A percentile compares a stretch with the other conserved stretches of the same genome.
Evolutionary conservation across 2,888 invertebrate species (phyloP).

Genomic region (Ophonus ardosiacus): DNA sequence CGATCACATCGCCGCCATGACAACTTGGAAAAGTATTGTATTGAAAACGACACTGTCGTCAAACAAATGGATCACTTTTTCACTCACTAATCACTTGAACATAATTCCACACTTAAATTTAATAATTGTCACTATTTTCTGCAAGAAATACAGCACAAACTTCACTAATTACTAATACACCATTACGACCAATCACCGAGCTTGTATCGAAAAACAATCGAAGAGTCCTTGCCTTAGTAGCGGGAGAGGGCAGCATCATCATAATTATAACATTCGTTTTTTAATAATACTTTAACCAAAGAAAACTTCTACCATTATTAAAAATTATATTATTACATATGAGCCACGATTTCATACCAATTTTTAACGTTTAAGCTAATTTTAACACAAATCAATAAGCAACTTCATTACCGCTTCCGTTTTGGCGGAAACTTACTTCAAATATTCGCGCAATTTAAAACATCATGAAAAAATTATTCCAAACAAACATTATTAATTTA

Average conservation of each 20-base stretch:
- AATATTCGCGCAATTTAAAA: constrained; percentile 29
- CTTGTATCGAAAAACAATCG: constrained; percentile 57
- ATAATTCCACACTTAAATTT: constrained; percentile 42
- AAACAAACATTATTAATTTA: not conserved
- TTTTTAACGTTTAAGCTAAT: not conserved
- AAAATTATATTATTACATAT: constrained; percentile 41
- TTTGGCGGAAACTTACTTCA: constrained; percentile 52
- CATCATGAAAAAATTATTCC: not conserved
- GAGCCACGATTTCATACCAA: constrained; percentile 5
- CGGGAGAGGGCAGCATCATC: constrained; percentile 61
- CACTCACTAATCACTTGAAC: constrained; percentile 16
- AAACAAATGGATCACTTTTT: constrained; percentile 52
- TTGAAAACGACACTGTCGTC: constrained; percentile 46
- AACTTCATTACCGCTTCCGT: constrained; percentile 53
- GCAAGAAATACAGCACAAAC: constrained; percentile 25
- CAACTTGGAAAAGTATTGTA: constrained; percentile 72
- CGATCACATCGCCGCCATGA: constrained; percentile 83
- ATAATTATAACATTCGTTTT: constrained; percentile 57
- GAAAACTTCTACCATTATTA: constrained; percentile 26
- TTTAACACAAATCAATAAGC: constrained; percentile 46
- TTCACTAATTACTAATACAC: constrained; percentile 43
- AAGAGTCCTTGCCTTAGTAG: constrained; percentile 42
- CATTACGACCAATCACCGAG: constrained; percentile 58
- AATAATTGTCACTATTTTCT: constrained; percentile 44
- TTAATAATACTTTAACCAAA: constrained; percentile 43